Evolutionary conservation across 2,888 invertebrate genomes (phyloP).

Genomic region (Leptinotarsa haldemani): DNA sequence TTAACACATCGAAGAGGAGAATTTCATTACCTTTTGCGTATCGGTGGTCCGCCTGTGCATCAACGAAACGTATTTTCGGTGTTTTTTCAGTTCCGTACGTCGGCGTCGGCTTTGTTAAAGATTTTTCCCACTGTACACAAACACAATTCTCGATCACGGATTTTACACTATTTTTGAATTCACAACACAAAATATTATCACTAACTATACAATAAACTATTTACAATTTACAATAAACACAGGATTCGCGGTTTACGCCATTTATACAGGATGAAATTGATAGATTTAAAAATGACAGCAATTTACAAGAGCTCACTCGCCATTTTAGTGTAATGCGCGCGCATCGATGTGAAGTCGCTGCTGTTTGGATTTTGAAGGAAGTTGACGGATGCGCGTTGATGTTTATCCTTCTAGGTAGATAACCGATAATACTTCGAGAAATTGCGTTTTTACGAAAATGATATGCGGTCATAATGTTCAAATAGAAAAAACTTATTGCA

Average conservation of each 20-base stretch:
- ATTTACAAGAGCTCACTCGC: slow-evolving; percentile 63
- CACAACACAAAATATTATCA: slow-evolving; percentile 74
- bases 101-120: slow-evolving; percentile 72
- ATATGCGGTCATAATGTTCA: too few species aligned
- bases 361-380: slow-evolving; percentile 24
- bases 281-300: slow-evolving; percentile 67
- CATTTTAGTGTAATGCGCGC: slow-evolving; percentile 63
- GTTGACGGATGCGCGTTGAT: neutral
- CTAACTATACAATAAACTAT: slow-evolving; percentile 80
- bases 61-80: slow-evolving; percentile 65
- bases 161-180: slow-evolving; percentile 68
- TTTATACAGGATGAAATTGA: slow-evolving; percentile 75
- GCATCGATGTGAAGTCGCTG: slow-evolving; percentile 48
- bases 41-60: slow-evolving; percentile 57
- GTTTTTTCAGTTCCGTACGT: slow-evolving; percentile 68
- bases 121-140: slow-evolving; percentile 72
- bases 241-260: slow-evolving; percentile 75
- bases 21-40: slow-evolving; percentile 60
- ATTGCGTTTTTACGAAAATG: too few species aligned
- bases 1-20: slow-evolving; percentile 12
- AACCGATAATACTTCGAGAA: slow-evolving; percentile 35
- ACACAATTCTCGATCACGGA: slow-evolving; percentile 70
- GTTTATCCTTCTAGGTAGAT: slow-evolving; percentile 25
- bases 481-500: too few species aligned
- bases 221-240: slow-evolving; percentile 78